Conservation (phyloP, 2,888 invertebrate genomes). For the Diachrysia chrysitis region DNA sequence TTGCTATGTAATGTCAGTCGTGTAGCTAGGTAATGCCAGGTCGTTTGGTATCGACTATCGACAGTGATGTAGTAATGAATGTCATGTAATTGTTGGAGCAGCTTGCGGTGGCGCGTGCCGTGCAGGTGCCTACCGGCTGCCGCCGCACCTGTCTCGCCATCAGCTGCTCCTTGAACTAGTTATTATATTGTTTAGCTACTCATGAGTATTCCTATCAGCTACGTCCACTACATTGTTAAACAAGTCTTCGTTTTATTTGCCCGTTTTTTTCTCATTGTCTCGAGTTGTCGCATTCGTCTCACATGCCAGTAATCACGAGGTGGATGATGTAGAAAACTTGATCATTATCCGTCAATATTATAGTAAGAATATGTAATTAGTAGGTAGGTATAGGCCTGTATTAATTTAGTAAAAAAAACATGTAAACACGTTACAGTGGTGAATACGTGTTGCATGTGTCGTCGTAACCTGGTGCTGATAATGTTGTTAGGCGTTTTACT, state of each 20-base stretch:
- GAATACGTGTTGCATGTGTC: constrained; percentile 49
- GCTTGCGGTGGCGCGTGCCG: constrained; percentile 85
- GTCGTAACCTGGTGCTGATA: constrained; percentile 46
- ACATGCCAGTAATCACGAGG: background rate
- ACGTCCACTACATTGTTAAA: constrained; percentile 26
- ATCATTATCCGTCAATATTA: background rate
- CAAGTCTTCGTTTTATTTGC: constrained; percentile 19
- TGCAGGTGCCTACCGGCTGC: constrained; percentile 86
- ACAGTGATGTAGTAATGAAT: constrained; percentile 73
- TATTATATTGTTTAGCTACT: constrained; percentile 69
- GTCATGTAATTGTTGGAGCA: constrained; percentile 78
- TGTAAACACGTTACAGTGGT: constrained; percentile 6
- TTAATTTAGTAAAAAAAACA: background rate
- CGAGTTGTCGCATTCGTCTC: constrained; percentile 13
- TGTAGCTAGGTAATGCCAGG: constrained; percentile 68
- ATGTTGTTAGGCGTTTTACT: constrained; percentile 61
- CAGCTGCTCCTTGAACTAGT: constrained; percentile 83
- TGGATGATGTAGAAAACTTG: background rate
- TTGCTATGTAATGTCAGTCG: constrained; percentile 56
- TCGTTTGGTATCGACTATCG: constrained; percentile 68
- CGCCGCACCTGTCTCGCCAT: constrained; percentile 85
- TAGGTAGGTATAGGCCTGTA: background rate
- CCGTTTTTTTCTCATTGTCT: constrained; percentile 16
- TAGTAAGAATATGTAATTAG: background rate
- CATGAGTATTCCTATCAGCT: constrained; percentile 47